Percentiles rank a stretch among this genome's conserved stretches.
These are phyloP conservation scores for Oxytorus armatus DNA, from an alignment of 2,888 invertebrate genomes.

Conservation along the genomic window DNA sequence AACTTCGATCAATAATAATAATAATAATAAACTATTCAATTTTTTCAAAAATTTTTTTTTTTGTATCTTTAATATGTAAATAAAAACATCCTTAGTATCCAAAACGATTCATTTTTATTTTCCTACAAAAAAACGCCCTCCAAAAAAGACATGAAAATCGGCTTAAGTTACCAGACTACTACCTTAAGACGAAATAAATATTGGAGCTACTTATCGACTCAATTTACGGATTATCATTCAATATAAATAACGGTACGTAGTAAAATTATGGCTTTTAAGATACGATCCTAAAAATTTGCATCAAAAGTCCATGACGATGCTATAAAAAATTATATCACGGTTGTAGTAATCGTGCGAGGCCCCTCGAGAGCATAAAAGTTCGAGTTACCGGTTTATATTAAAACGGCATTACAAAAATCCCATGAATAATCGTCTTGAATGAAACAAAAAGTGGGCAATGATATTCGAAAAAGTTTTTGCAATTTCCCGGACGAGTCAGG, in stretches of 20 bases:
- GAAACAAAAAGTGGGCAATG: slow-evolving; percentile 20
- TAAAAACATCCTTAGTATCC: too few species aligned
- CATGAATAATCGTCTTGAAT: slow-evolving; percentile 9
- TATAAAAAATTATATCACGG: slow-evolving; percentile 4
- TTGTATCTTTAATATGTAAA: too few species aligned
- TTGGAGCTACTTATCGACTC: too few species aligned
- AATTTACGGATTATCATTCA: background rate
- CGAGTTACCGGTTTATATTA: background rate
- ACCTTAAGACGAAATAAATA: too few species aligned
- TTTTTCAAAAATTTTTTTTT: too few species aligned
- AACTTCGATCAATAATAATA: too few species aligned
- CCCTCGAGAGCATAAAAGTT: slow-evolving; percentile 8
- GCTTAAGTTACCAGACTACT: too few species aligned
- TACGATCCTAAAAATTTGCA: background rate
- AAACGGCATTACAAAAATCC: background rate
- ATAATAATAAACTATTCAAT: too few species aligned
- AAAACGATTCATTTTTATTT: too few species aligned
- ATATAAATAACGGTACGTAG: background rate
- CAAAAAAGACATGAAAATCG: too few species aligned
- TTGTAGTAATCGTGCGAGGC: slow-evolving; percentile 1
- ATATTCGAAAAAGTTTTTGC: slow-evolving; percentile 1
- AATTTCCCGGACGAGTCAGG: background rate
- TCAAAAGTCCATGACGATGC: background rate
- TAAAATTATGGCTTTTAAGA: background rate
- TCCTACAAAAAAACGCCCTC: too few species aligned